Conservation (phyloP, 92 coral and sea anemone genomes). For the Heteractis magnifica region DNA sequence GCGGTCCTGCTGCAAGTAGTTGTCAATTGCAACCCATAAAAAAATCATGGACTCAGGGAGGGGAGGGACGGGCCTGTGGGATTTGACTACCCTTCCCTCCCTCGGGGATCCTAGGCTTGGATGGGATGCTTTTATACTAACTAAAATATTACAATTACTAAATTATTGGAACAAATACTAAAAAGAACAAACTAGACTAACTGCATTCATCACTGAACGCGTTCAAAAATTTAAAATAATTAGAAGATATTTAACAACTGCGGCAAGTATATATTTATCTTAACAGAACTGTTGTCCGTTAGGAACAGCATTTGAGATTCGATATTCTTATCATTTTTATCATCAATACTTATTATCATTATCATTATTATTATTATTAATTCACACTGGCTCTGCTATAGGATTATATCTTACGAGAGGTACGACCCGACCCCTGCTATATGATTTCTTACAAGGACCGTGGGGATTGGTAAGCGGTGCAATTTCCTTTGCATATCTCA, state of each 20-base stretch:
- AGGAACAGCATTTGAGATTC: not conserved
- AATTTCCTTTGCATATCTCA: not conserved
- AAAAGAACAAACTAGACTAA: not conserved
- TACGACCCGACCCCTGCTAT: too few relatives aligned
- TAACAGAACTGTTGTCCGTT: not conserved
- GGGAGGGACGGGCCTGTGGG: not conserved
- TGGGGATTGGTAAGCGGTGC: not conserved
- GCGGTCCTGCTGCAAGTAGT: not conserved
- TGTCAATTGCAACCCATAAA: too few relatives aligned
- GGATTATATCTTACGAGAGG: too few relatives aligned
- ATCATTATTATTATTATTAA: too few relatives aligned
- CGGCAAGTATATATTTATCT: slow-evolving; percentile 6
- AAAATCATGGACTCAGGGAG: not conserved
- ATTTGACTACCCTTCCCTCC: not conserved
- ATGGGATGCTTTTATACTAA: not conserved
- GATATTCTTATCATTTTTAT: too few relatives aligned
- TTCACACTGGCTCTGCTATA: too few relatives aligned
- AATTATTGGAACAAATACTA: not conserved
- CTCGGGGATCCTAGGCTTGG: too few relatives aligned
- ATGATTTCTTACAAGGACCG: not conserved
- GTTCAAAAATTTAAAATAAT: not conserved
- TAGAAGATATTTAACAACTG: slow-evolving; percentile 11
- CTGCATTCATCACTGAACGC: not conserved
- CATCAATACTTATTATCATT: not conserved
- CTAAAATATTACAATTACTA: not conserved